Percentiles rank a stretch among this genome's conserved stretches.
Evolutionary conservation across 23 tunicate genomes (phyloP).

Genomic region (Trididemnum clinides): DNA sequence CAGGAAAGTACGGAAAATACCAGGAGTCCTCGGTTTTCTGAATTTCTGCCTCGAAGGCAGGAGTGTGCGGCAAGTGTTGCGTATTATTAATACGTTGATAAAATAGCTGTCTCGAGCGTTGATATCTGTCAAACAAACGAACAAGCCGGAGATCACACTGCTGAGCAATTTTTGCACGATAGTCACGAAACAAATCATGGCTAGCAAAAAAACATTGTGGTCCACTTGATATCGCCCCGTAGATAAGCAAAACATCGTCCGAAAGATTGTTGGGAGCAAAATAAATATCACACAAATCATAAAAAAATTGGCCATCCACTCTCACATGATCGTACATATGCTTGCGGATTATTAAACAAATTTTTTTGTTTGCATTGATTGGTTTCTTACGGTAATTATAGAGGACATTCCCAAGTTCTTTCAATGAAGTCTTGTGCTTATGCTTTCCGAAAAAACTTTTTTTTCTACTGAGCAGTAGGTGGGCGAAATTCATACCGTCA

Average conservation of each 20-base stretch:
- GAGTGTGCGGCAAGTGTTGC: background rate
- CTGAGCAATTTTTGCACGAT: background rate
- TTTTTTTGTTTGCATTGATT: background rate
- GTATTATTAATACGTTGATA: background rate
- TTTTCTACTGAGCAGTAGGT: background rate
- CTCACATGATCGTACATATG: background rate
- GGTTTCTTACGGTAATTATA: background rate
- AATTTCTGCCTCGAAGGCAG: background rate
- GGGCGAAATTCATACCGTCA: slow-evolving; percentile 15
- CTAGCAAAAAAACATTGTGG: slow-evolving; percentile 23
- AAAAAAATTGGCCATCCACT: background rate
- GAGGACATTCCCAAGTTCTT: background rate
- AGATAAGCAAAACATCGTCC: slow-evolving; percentile 5
- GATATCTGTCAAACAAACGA: background rate
- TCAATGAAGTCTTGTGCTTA: background rate
- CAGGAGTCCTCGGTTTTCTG: background rate
- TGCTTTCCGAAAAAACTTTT: slow-evolving; percentile 4
- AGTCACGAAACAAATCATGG: slow-evolving; percentile 29
- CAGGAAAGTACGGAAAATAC: slow-evolving; percentile 3
- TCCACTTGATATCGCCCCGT: slow-evolving; percentile 15
- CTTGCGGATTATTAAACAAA: slow-evolving; percentile 11
- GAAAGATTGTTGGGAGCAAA: background rate
- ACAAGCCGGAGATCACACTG: background rate
- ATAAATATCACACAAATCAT: background rate
- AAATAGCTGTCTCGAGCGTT: background rate